Conservation (phyloP, 2,888 invertebrate species). For the Linnaemya vulpina region DNA sequence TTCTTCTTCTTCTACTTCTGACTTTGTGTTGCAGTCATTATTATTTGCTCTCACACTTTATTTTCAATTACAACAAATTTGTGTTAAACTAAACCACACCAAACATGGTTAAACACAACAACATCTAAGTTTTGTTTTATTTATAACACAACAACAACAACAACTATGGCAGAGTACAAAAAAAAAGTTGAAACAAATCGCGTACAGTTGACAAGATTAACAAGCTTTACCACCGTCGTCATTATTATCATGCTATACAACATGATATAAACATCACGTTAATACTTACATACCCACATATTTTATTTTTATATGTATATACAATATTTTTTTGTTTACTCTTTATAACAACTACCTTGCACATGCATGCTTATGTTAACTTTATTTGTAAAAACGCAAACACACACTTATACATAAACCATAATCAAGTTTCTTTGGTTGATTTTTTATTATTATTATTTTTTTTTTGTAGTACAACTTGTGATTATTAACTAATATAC, state of each 20-base stretch:
- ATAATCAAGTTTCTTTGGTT: conserved; percentile 7
- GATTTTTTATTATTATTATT: conserved; percentile 6
- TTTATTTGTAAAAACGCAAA: neutral
- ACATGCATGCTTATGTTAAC: conserved; percentile 59
- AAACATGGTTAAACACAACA: conserved; percentile 63
- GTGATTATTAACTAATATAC: conserved; percentile 57
- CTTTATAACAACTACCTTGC: conserved; percentile 12
- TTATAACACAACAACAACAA: conserved; percentile 24
- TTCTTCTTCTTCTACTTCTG: conserved; percentile 3
- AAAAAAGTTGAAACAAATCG: conserved; percentile 69
- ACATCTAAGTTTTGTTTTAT: conserved; percentile 33
- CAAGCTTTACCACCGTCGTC: conserved; percentile 73
- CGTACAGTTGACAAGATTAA: conserved; percentile 81
- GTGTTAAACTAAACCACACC: conserved; percentile 61
- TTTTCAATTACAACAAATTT: conserved; percentile 70
- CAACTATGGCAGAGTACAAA: neutral
- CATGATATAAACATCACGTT: conserved; percentile 61
- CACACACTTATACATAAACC: conserved; percentile 1
- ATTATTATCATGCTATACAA: conserved; percentile 48
- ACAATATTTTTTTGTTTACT: neutral
- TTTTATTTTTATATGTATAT: neutral
- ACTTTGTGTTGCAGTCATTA: conserved; percentile 4
- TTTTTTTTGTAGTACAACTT: conserved; percentile 6
- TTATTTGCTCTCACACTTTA: conserved; percentile 46
- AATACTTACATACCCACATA: conserved; percentile 24